Evolutionary conservation across 2,797 vertebrate species (phyloP), one percentile per base, ranked within the genome.

Genomic region (Eulemur coronatus): DNA sequence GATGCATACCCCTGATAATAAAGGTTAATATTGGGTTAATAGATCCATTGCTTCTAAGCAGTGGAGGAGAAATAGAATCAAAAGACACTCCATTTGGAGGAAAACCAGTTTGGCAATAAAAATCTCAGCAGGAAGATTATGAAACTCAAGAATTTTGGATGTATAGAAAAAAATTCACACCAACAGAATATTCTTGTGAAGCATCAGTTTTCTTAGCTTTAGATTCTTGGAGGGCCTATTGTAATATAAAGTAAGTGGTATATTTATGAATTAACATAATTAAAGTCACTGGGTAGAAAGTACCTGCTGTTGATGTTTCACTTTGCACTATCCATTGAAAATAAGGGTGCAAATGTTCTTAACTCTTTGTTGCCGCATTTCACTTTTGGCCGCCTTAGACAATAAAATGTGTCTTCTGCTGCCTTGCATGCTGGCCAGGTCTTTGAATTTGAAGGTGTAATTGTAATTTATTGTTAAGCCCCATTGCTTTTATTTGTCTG

Each of bases 151-250:
- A 97, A 97, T 96, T 96, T 76, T 98, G 48, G 84, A 26, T 90
- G 24, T 65, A 67, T 50, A 57, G 33, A 72, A 92, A 85, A 65
- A 95, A 91, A 87, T 78, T 92, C 9, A 9, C 87, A 75, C 86
- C 73, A 67, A 73, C 14, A 94, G 52, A 38, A 63, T 55, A 89
- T 98, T 97, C 91, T 97, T 97, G 35, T 97, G 87, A 91, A 91
- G 33, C 86, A 90, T 79, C 55, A 96, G 69, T 98, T 94, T 92
- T 98, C 85, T 93, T 65, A 65, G 63, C 61, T 65, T 82, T 97
- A 97, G 93, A 88, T 98, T 98, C 94, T 97, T 97, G 85, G 86
- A 97, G 95, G 91, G n/a, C 52, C 70, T 96, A 7, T 76, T 98
- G 84, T 96, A 92, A 61, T 92, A 86, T 82, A 97, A 96, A 93